A percentile compares a stretch with the other conserved stretches of the same genome.
These are phyloP conservation scores for Alosa alosa DNA, from an alignment of 2,113 vertebrate species.

Conservation along the genomic window DNA sequence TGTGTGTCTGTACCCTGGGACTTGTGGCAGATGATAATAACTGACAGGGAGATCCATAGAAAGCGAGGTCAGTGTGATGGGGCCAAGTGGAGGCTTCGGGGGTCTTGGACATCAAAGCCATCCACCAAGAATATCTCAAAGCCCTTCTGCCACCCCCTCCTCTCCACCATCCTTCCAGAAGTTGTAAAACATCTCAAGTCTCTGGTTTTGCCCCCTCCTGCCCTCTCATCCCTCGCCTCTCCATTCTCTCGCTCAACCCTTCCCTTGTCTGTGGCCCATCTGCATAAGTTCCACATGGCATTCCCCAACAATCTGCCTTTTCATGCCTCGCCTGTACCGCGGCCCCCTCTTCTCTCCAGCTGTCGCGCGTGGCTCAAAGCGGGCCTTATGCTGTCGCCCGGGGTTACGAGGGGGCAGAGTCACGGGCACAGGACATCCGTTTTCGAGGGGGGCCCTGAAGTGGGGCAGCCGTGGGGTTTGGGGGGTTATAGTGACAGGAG, in stretches of 20 bases:
- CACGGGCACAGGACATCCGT: constrained; percentile 66
- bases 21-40: constrained; percentile 39
- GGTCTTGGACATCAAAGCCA: constrained; percentile 60
- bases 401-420: constrained; percentile 47
- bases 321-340: constrained; percentile 53
- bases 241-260: constrained; percentile 54
- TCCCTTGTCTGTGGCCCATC: constrained; percentile 66
- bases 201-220: constrained; percentile 11
- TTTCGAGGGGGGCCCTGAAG: constrained; percentile 31
- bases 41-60: constrained; percentile 33
- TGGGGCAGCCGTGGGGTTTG: background rate
- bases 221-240: background rate
- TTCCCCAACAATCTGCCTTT: constrained; percentile 69
- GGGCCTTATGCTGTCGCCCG: constrained; percentile 60
- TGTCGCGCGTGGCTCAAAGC: constrained; percentile 68
- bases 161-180: constrained; percentile 23
- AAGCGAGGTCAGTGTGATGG: constrained; percentile 26
- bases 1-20: background rate
- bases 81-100: constrained; percentile 26
- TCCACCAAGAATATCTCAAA: constrained; percentile 43
- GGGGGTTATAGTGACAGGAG: constrained; percentile 11
- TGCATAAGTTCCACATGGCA: constrained; percentile 73
- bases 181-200: constrained; percentile 41
- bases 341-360: constrained; percentile 57
- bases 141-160: background rate